Conservation (phyloP, 2,888 invertebrate genomes). For the Automeris io region DNA sequence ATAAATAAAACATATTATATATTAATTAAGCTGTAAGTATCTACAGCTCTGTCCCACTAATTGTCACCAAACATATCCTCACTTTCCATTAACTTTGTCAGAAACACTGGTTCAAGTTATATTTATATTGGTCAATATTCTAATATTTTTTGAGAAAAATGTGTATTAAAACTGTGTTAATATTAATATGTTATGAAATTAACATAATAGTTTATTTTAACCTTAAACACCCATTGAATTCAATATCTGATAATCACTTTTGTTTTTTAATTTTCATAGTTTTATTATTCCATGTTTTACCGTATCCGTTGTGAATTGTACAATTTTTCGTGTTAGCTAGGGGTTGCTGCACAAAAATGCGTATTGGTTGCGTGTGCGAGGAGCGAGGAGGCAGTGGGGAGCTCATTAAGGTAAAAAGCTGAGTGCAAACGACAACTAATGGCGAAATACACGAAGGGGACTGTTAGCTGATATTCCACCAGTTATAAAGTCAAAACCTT, state of each 20-base stretch:
- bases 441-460: slow-evolving; percentile 76
- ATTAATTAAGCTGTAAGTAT: neutral
- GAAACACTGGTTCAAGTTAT: no score
- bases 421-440: slow-evolving; percentile 75
- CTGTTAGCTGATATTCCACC: slow-evolving; percentile 30
- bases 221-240: no score
- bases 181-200: no score
- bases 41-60: no score
- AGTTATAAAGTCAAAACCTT: slow-evolving; percentile 4
- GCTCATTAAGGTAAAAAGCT: slow-evolving; percentile 77
- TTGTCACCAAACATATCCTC: no score
- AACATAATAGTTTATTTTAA: no score
- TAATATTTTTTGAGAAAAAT: no score
- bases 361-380: slow-evolving; percentile 63
- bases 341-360: slow-evolving; percentile 65
- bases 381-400: slow-evolving; percentile 48
- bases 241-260: neutral
- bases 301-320: neutral
- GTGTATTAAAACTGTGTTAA: no score
- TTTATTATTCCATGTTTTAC: neutral
- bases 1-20: neutral
- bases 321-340: slow-evolving; percentile 18
- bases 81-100: no score
- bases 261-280: neutral
- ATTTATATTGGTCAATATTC: no score